These are phyloP conservation scores for Morpho achilles DNA, from an alignment of 2,888 invertebrate genomes.

Conservation along the genomic window DNA sequence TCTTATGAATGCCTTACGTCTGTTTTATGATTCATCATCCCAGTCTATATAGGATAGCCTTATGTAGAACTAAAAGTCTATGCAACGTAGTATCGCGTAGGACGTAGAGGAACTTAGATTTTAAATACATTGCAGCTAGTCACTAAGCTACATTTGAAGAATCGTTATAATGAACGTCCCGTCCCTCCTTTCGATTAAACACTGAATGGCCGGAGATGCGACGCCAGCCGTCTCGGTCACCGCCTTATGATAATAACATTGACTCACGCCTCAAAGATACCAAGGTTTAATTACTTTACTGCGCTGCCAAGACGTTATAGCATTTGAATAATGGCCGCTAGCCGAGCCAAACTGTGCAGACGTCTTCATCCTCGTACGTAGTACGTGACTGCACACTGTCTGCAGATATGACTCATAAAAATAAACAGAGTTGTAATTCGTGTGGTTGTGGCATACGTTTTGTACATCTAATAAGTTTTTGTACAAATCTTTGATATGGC, in stretches of 20 bases:
- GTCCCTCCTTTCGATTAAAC: slow-evolving; percentile 39
- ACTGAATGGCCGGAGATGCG: slow-evolving; percentile 36
- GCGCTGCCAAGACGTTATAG: slow-evolving; percentile 28
- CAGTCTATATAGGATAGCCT: no score
- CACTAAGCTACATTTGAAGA: no score
- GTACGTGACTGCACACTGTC: slow-evolving; percentile 15
- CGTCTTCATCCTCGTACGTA: slow-evolving; percentile 8
- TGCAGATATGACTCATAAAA: slow-evolving; percentile 18
- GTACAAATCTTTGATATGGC: no score
- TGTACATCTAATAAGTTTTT: no score
- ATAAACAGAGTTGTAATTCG: slow-evolving; percentile 16
- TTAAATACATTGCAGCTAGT: no score
- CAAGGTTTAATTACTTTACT: slow-evolving; percentile 30
- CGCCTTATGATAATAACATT: slow-evolving; percentile 38
- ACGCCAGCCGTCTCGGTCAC: slow-evolving; percentile 42
- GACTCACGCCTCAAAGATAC: slow-evolving; percentile 33
- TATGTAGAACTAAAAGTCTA: no score
- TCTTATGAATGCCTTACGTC: no score
- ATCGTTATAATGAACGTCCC: slow-evolving; percentile 17
- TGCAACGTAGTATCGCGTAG: no score
- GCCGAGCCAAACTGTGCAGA: slow-evolving; percentile 20
- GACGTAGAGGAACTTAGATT: no score
- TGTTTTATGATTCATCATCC: no score
- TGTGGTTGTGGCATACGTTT: background rate
- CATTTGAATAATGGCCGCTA: slow-evolving; percentile 20